A percentile compares a stretch with the other conserved stretches of the same genome.
These are phyloP conservation scores for Sylvia atricapilla DNA, from an alignment of 2,113 vertebrate genomes.

Conservation along the genomic window DNA sequence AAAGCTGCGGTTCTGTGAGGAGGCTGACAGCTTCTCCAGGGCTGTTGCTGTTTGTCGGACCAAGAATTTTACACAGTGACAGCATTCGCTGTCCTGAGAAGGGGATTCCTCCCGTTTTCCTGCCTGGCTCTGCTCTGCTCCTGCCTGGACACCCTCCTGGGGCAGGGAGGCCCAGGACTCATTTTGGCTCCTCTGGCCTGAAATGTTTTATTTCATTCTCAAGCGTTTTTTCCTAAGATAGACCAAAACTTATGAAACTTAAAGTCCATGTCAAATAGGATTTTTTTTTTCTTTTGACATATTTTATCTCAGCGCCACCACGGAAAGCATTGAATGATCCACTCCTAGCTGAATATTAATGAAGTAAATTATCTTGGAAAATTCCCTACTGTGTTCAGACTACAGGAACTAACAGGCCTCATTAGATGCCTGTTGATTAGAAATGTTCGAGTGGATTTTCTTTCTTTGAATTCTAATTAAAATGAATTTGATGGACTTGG, in stretches of 20 bases:
- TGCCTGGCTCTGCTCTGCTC: rapidly evolving
- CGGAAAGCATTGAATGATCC: conserved; percentile 52
- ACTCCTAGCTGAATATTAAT: conserved; percentile 69
- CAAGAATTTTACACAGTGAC: neutral
- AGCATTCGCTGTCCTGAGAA: neutral
- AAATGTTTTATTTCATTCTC: neutral
- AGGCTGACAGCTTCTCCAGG: neutral
- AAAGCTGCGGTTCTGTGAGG: neutral
- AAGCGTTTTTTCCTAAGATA: neutral
- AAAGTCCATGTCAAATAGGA: conserved; percentile 3
- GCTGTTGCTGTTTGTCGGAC: neutral
- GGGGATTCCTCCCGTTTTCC: neutral
- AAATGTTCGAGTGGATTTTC: conserved; percentile 68
- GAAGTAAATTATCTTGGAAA: conserved; percentile 67
- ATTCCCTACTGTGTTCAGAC: conserved; percentile 66
- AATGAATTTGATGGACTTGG: conserved; percentile 52
- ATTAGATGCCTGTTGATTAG: conserved; percentile 74
- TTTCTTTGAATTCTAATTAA: conserved; percentile 70
- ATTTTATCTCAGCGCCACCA: conserved; percentile 3
- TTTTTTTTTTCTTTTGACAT: neutral
- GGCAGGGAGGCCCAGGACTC: neutral
- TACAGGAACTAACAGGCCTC: conserved; percentile 65
- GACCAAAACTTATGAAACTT: conserved; percentile 7
- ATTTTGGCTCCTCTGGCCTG: neutral
- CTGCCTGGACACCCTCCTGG: rapidly evolving